Evolutionary conservation across 2,113 vertebrate genomes (phyloP).

Genomic region (Chloropsis hardwickii): DNA sequence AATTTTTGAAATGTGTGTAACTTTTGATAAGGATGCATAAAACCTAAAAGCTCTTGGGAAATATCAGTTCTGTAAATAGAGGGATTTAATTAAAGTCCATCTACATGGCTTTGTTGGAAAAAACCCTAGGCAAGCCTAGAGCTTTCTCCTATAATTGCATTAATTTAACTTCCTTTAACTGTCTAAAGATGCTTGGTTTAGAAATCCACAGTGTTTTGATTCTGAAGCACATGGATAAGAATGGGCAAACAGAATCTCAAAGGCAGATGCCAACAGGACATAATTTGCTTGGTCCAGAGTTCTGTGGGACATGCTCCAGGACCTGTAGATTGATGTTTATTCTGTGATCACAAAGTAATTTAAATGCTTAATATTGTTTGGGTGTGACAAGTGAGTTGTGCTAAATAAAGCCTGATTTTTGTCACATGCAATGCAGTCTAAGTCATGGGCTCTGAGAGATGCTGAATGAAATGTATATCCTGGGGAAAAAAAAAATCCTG

Average conservation of each 20-base stretch:
- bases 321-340: background rate
- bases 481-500: background rate
- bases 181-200: background rate
- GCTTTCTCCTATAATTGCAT: background rate
- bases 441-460: background rate
- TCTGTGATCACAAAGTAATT: background rate
- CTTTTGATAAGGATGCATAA: background rate
- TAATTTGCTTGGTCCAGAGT: background rate
- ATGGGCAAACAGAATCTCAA: background rate
- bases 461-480: background rate
- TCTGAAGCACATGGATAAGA: background rate
- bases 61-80: background rate
- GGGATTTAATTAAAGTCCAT: constrained; percentile 20
- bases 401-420: background rate
- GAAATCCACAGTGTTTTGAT: background rate
- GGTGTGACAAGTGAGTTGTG: background rate
- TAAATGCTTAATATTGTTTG: background rate
- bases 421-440: background rate
- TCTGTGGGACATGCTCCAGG: background rate
- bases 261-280: background rate
- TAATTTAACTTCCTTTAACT: background rate
- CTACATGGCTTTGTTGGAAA: background rate
- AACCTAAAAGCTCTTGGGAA: background rate
- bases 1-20: background rate
- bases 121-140: background rate